Conservation (phyloP, 1,140 invertebrate species). For the Phthorimaea operculella region DNA sequence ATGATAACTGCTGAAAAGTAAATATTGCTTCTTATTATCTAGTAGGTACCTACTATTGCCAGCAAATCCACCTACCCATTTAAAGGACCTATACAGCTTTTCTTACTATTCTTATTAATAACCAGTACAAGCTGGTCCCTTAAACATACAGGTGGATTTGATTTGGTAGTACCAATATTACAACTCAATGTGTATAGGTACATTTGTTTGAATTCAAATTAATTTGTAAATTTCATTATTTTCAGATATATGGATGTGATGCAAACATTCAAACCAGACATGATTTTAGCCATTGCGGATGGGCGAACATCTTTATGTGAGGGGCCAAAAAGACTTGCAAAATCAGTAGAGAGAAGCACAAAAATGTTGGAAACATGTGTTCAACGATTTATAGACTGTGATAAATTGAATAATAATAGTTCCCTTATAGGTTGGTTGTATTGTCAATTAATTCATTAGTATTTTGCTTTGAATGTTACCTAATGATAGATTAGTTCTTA, state of each 20-base stretch:
- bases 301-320: conserved; percentile 78
- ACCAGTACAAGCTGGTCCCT: no score
- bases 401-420: conserved; percentile 41
- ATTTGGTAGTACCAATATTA: no score
- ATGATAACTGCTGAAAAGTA: conserved; percentile 69
- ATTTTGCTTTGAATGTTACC: not conserved
- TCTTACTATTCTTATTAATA: no score
- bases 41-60: no score
- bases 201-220: no score
- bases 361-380: conserved; percentile 72
- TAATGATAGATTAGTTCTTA: not conserved
- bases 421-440: conserved; percentile 39
- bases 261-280: conserved; percentile 80
- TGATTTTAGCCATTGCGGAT: conserved; percentile 83
- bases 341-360: conserved; percentile 73
- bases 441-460: no score
- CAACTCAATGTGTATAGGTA: no score
- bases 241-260: conserved; percentile 79
- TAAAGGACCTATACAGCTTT: no score
- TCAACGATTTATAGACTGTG: conserved; percentile 67
- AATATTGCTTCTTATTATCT: no score
- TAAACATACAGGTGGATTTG: no score
- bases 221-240: conserved; percentile 1
- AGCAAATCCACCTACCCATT: no score
- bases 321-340: conserved; percentile 74